A percentile compares a stretch with the other conserved stretches of the same genome.
These are phyloP conservation scores for Salticus scenicus DNA, from an alignment of 2,888 invertebrate species.

Conservation along the genomic window DNA sequence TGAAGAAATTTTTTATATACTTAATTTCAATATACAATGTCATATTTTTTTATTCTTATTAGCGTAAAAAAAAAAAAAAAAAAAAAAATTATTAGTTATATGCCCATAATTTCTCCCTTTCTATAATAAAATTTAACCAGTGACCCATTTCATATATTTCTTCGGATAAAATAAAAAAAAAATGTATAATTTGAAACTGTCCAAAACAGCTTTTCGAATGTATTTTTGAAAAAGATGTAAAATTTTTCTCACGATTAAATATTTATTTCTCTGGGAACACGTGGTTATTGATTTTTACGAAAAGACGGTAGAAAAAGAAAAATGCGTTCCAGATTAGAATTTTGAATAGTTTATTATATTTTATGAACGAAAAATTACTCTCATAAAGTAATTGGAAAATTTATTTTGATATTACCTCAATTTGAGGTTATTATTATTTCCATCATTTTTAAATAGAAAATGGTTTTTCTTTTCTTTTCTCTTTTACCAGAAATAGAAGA, in stretches of 20 bases:
- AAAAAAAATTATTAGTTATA: too few species aligned
- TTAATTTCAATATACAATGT: too few species aligned
- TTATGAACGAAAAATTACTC: background rate
- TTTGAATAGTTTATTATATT: constrained; percentile 14
- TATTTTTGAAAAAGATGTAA: background rate
- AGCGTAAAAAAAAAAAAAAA: too few species aligned
- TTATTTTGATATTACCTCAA: background rate
- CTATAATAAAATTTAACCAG: too few species aligned
- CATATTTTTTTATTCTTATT: too few species aligned
- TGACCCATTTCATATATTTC: too few species aligned
- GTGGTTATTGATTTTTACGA: constrained; percentile 12
- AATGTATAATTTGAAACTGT: background rate
- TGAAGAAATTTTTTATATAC: too few species aligned
- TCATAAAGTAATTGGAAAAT: constrained; percentile 6
- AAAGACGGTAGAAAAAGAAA: constrained; percentile 7
- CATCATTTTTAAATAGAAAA: too few species aligned
- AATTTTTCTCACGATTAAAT: constrained; percentile 3
- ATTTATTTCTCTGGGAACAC: background rate
- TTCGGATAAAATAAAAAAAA: too few species aligned
- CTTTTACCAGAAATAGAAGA: too few species aligned
- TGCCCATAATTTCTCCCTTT: too few species aligned
- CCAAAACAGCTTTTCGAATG: constrained; percentile 1
- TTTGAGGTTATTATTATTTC: background rate
- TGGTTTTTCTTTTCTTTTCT: too few species aligned
- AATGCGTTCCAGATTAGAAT: background rate